These are phyloP conservation scores for Pandion haliaetus DNA, from an alignment of 2,113 vertebrate species.

Conservation along the genomic window DNA sequence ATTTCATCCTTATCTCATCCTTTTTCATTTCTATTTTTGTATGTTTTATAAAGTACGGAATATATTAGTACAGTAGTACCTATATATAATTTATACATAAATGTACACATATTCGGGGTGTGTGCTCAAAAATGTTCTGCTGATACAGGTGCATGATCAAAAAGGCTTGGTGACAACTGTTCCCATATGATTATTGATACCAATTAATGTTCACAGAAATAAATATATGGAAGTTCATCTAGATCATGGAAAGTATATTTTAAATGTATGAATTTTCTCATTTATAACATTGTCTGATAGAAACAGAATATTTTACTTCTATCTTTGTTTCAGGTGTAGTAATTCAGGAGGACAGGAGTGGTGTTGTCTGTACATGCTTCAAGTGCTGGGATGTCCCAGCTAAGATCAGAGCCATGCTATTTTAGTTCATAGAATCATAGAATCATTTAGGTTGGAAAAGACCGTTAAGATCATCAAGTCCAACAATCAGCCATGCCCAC, in stretches of 20 bases:
- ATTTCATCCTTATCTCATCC: neutral
- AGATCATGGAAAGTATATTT: neutral
- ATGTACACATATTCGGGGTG: accelerated
- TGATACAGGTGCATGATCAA: neutral
- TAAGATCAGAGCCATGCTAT: neutral
- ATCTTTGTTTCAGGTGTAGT: neutral
- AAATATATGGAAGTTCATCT: neutral
- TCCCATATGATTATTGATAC: neutral
- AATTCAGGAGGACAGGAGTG: neutral
- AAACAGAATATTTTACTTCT: neutral
- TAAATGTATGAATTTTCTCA: neutral
- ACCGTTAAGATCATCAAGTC: no score
- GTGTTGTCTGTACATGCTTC: neutral
- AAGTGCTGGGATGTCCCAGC: neutral
- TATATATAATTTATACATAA: neutral
- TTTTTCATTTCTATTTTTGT: neutral
- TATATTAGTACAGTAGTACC: neutral
- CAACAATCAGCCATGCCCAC: no score
- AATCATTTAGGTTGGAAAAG: no score
- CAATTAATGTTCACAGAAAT: neutral
- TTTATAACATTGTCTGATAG: neutral
- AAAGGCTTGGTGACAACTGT: neutral
- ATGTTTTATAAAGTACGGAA: neutral
- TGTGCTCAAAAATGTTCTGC: neutral
- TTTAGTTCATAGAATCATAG: no score